phyloP scores from a whole-genome alignment of 2,113 vertebrate genomes.

The Chaetodon trifascialis region DNA sequence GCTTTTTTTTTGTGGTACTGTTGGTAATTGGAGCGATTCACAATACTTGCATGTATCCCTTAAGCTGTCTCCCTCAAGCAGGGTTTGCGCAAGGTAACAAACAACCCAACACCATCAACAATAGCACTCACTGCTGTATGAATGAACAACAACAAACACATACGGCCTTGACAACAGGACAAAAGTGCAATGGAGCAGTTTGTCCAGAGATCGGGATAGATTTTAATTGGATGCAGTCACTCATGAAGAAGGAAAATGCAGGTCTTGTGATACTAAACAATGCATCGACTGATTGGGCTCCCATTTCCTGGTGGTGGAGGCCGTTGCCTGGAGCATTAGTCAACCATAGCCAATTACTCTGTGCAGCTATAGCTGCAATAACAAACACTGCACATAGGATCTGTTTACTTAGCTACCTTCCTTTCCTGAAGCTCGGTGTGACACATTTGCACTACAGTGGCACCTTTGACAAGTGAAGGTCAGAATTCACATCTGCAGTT shows the following conservation, averaged over 20 bases:
- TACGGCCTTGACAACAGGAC: background rate
- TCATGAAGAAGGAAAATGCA: slow-evolving; percentile 48
- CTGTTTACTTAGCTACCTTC: slow-evolving; percentile 10
- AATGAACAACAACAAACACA: slow-evolving; percentile 26
- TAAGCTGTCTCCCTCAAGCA: slow-evolving; percentile 25
- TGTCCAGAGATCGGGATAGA: slow-evolving; percentile 26
- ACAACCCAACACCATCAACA: slow-evolving; percentile 28
- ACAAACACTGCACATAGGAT: slow-evolving; percentile 35
- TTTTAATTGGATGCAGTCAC: slow-evolving; percentile 66
- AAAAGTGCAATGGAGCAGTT: slow-evolving; percentile 27
- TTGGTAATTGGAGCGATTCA: slow-evolving; percentile 44
- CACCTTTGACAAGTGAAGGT: background rate
- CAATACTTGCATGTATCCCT: slow-evolving; percentile 26
- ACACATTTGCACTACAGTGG: background rate
- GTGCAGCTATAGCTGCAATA: slow-evolving; percentile 23
- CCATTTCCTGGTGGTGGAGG: slow-evolving; percentile 27
- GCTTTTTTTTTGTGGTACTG: background rate
- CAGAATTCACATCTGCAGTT: background rate
- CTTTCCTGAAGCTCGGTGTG: background rate
- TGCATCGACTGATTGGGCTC: slow-evolving; percentile 33
- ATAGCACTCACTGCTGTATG: background rate
- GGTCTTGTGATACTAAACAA: slow-evolving; percentile 55
- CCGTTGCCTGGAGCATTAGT: slow-evolving; percentile 36
- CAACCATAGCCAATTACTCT: slow-evolving; percentile 64
- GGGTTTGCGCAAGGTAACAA: slow-evolving; percentile 29